phyloP scores from a whole-genome alignment of 2,797 vertebrate species.

The Bufotes viridis region DNA sequence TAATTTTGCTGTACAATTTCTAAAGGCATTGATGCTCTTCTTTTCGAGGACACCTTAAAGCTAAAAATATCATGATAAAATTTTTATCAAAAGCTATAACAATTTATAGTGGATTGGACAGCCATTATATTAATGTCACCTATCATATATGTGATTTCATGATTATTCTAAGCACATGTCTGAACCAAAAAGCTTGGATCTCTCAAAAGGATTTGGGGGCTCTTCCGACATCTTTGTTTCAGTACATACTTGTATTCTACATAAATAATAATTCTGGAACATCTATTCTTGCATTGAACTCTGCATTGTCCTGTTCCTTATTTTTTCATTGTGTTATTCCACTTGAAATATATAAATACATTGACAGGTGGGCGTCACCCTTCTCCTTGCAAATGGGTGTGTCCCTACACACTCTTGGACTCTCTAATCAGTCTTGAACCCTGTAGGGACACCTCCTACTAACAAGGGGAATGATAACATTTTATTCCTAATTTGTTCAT shows the following conservation, averaged over 20 bases:
- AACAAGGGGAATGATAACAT: too few species aligned
- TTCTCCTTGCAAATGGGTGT: too few species aligned
- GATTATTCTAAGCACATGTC: slow-evolving; percentile 1
- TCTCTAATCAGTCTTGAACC: too few species aligned
- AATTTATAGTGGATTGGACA: slow-evolving; percentile 17
- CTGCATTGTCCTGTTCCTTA: too few species aligned
- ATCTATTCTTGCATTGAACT: too few species aligned
- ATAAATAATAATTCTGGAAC: too few species aligned
- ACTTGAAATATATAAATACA: too few species aligned
- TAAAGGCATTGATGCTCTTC: background rate
- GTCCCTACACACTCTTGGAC: too few species aligned
- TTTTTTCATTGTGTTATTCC: too few species aligned
- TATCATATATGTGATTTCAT: background rate
- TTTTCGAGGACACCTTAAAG: background rate
- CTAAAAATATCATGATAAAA: slow-evolving; percentile 3
- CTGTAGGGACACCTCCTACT: too few species aligned
- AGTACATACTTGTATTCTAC: background rate
- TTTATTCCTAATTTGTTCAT: too few species aligned
- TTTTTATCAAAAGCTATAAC: slow-evolving; percentile 1
- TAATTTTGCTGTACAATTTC: slow-evolving; percentile 1
- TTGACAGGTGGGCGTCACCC: too few species aligned
- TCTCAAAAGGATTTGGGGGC: background rate
- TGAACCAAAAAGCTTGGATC: background rate
- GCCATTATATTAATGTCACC: slow-evolving; percentile 31
- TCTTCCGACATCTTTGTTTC: background rate